Base-by-base conservation (phyloP, 2,113 vertebrate species). In the Zootoca vivipara region DNA sequence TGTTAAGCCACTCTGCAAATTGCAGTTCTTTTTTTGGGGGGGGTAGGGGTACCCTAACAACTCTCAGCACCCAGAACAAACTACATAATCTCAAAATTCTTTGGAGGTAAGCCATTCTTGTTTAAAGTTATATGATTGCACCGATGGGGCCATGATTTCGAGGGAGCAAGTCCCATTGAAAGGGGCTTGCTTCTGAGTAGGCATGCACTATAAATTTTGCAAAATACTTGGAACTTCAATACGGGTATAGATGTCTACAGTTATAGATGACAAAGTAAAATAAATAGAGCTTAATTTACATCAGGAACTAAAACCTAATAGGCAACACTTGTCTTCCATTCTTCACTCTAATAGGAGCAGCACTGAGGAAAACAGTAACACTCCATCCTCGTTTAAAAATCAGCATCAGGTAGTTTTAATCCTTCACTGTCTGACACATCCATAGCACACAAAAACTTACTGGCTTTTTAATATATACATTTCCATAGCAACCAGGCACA, bases 351-450 rank as follows among this genome's bases (percentile, higher is more conserved):
- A 79, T 89, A 85, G 86, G 62, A 89, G 20, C 89, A 33, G 38
- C 84, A 35, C 7, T 42, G 15, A 81, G 75, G 18, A 35, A 72
- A 85, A 91, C 56, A 62, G 5, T 16, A 83, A 90, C 40, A 22
- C 33, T 88, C 74, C 84, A 82, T 91, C 78, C 78, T 87, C 35
- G 86, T 93, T 90, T 92, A 78, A 85, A 94, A 88, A 90, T 64
- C 20, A 42, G 78, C 46, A 89, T 88, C 78, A 89, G 89, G 64
- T 85, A 83, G 91, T 88, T 70, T 89, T 72, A 92, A 80, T 46
- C 33, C 80, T 56, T 91, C 69, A 3, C 73, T 85, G 52, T 74
- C 82, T 90, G 82, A 91, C 35, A 6, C 6, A 35, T 28, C 12
- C 22, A 79, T 4, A 90, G 77, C 73, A 87, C 89, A 90, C 91